These are phyloP conservation scores for Heliconius himera DNA, from an alignment of 1,140 invertebrate genomes.

Conservation along the genomic window DNA sequence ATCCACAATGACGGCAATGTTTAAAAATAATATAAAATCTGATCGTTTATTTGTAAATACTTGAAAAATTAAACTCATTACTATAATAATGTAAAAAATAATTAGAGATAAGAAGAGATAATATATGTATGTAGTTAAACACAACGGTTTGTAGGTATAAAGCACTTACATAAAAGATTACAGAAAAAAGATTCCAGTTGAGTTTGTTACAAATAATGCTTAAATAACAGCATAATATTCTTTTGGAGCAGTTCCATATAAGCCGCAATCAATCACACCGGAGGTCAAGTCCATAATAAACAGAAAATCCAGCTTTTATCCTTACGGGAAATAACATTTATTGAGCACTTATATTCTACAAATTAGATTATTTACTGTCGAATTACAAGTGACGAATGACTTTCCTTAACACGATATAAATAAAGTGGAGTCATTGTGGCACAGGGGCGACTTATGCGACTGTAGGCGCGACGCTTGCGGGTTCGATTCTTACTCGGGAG, in stretches of 20 bases:
- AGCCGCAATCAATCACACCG: conserved; percentile 36
- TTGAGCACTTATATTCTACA: conserved; percentile 27
- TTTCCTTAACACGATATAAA: neutral
- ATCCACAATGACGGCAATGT: too few species aligned
- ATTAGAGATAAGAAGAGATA: too few species aligned
- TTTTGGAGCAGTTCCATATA: conserved; percentile 29
- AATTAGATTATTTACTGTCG: conserved; percentile 28
- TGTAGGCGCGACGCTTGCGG: too few species aligned
- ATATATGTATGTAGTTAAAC: too few species aligned
- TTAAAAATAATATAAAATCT: too few species aligned
- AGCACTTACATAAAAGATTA: neutral
- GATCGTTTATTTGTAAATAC: too few species aligned
- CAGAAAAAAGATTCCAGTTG: neutral
- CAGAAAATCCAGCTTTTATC: conserved; percentile 33
- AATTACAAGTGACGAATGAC: conserved; percentile 18
- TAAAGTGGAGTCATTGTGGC: neutral
- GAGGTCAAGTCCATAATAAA: conserved; percentile 33
- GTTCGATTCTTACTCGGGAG: too few species aligned
- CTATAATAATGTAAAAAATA: too few species aligned
- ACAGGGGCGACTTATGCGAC: too few species aligned
- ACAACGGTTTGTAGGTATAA: neutral
- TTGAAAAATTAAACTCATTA: too few species aligned
- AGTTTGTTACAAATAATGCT: conserved; percentile 23
- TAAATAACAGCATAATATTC: conserved; percentile 34
- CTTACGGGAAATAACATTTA: conserved; percentile 28